Evolutionary conservation across 1,140 invertebrate genomes (phyloP), one percentile per base, ranked within the genome.

Genomic region (Heliconius nattereri): DNA sequence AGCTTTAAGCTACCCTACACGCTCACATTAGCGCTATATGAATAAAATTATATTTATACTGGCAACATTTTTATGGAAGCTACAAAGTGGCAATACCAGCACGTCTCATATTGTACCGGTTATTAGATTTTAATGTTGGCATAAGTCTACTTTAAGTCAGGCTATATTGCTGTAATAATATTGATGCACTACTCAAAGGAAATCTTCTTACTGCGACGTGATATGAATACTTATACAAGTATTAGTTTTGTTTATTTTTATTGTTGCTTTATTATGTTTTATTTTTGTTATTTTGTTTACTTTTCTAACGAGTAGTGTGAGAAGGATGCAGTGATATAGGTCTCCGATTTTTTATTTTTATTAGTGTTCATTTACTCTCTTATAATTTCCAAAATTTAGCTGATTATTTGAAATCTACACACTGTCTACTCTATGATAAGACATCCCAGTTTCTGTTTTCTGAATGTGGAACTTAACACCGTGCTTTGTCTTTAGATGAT

Each of bases 121-220:
- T 66, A 66, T 66, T 66, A 66, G 60, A 66, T 66, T 66, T 66
- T 66, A 66, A 66, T 66, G 60, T 29, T 66, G 26, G 60, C 60
- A 66, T 66, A 66, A 66, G 60, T 66, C 60, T 66, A 29, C 60
- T 66, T 29, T 66, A 66, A 66, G 60, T 66, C 60, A 66, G 11
- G 60, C 60, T 66, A 66, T 66, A 66, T 66, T 66, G 60, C 60
- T 66, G 29, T 66, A 66, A 66, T 66, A 66, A 66, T 29, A 66
- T 66, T 66, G 60, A 66, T 66, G 60, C 60, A 66, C 60, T 66
- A 66, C 60, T 66, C 60, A 66, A 66, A 66, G 60, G 26, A 29
- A 66, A 66, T 66, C 60, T 66, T 66, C 13, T 66, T 66, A 66
- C 60, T 29, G 11, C 23, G 23, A 66, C 60, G 60, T 66, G 60